phyloP scores from a whole-genome alignment of 2,888 invertebrate genomes.

The Macaria notata region DNA sequence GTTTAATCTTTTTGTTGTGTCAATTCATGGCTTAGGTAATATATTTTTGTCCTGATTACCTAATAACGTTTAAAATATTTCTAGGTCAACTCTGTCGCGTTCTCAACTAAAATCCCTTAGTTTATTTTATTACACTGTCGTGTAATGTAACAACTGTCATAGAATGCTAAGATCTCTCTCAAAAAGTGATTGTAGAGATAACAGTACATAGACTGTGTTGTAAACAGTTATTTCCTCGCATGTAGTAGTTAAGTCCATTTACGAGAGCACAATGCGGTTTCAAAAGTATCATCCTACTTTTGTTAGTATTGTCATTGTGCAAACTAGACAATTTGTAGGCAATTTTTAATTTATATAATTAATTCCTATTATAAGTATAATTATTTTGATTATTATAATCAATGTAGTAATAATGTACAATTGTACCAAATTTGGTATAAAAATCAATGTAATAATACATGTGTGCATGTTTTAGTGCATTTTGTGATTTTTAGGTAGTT shows the following conservation, averaged over 20 bases:
- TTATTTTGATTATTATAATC: slow-evolving; percentile 50
- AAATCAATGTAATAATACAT: slow-evolving; percentile 74
- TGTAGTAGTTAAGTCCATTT: slow-evolving; percentile 46
- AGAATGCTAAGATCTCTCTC: slow-evolving; percentile 29
- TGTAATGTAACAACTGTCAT: slow-evolving; percentile 13
- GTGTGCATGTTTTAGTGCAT: slow-evolving; percentile 83
- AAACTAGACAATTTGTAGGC: slow-evolving; percentile 61
- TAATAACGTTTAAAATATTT: slow-evolving; percentile 13
- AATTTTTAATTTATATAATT: slow-evolving; percentile 56
- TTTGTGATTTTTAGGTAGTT: slow-evolving; percentile 82
- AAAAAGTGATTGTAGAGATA: slow-evolving; percentile 65
- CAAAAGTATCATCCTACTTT: slow-evolving; percentile 35
- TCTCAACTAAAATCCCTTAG: slow-evolving; percentile 3
- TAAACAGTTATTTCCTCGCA: slow-evolving; percentile 69
- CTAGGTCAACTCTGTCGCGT: slow-evolving; percentile 13
- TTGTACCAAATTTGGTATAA: slow-evolving; percentile 74
- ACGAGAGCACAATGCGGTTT: slow-evolving; percentile 46
- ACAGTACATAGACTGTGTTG: slow-evolving; percentile 50
- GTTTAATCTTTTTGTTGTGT: slow-evolving; percentile 12
- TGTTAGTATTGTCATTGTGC: slow-evolving; percentile 42
- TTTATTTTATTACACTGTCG: slow-evolving; percentile 13
- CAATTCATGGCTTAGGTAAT: slow-evolving; percentile 9
- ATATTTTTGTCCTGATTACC: slow-evolving; percentile 16
- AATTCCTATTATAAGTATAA: slow-evolving; percentile 39
- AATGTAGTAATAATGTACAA: slow-evolving; percentile 65